Evolutionary conservation across 1,140 invertebrate species (phyloP).

Genomic region (Zaprionus nigranus): DNA sequence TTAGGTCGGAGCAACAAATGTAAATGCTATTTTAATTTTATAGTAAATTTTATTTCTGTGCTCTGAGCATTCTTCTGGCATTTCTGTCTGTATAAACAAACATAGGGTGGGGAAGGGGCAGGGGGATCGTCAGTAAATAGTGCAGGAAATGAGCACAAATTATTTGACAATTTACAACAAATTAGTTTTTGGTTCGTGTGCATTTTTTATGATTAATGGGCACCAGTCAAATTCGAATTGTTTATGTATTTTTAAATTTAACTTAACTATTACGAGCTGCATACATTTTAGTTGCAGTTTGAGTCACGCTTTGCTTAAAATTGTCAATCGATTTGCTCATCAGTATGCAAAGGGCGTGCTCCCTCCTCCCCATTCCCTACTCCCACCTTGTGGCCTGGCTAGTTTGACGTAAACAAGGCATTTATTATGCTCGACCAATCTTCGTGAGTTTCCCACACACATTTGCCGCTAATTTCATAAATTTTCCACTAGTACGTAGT

Average conservation of each 20-base stretch:
- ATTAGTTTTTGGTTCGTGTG: background rate
- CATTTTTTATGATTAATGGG: conserved; percentile 4
- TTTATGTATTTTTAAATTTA: conserved; percentile 4
- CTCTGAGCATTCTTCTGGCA: conserved; percentile 56
- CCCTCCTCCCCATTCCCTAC: background rate
- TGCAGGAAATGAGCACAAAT: conserved; percentile 20
- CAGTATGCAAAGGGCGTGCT: conserved; percentile 17
- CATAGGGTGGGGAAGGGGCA: background rate
- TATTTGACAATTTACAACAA: conserved; percentile 28
- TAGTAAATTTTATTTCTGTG: conserved; percentile 54
- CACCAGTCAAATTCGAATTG: background rate
- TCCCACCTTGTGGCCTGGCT: conserved; percentile 48
- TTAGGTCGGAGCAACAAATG: conserved; percentile 47
- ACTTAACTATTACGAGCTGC: background rate
- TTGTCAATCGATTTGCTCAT: conserved; percentile 9
- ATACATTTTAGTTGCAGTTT: background rate
- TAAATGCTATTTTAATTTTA: conserved; percentile 48
- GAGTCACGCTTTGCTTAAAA: conserved; percentile 3
- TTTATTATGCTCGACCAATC: conserved; percentile 22
- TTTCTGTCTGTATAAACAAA: conserved; percentile 17
- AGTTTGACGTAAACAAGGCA: conserved; percentile 44
- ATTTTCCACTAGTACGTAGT: conserved; percentile 33
- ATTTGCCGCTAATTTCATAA: conserved; percentile 52
- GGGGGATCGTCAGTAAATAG: conserved; percentile 15
- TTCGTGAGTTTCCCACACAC: conserved; percentile 41